Evolutionary conservation across 2,797 vertebrate genomes (phyloP).

Genomic region (Neosilurus hyrtlii): DNA sequence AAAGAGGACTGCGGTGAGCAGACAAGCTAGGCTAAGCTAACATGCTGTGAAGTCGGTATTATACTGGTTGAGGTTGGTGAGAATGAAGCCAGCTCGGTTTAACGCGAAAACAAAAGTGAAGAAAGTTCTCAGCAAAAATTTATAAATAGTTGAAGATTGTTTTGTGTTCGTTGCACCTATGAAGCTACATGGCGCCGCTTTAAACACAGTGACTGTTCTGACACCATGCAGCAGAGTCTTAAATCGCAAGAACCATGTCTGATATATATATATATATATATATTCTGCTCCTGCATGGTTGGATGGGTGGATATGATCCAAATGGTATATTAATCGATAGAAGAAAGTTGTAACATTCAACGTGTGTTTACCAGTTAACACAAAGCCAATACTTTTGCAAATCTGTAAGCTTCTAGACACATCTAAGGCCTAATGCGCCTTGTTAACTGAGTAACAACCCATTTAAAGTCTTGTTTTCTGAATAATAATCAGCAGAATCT

Average conservation of each 20-base stretch:
- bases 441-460: neutral
- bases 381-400: neutral
- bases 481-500: neutral
- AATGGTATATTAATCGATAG: no score
- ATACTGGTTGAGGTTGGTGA: no score
- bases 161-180: neutral
- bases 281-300: neutral
- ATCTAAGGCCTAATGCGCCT: neutral
- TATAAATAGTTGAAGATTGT: neutral
- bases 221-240: neutral
- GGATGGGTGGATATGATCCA: no score
- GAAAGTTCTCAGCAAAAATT: neutral
- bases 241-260: neutral
- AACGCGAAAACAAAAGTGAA: neutral
- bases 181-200: neutral
- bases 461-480: neutral
- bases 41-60: no score
- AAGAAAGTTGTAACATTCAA: neutral
- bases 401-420: neutral
- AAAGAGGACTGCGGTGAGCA: conserved; percentile 88
- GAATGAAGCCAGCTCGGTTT: neutral
- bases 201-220: neutral
- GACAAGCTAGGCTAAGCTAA: neutral
- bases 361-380: neutral
- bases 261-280: no score